Evolutionary conservation across 2,113 vertebrate species (phyloP), one percentile per base, ranked within the genome.

Genomic region (Spermophilus dauricus): DNA sequence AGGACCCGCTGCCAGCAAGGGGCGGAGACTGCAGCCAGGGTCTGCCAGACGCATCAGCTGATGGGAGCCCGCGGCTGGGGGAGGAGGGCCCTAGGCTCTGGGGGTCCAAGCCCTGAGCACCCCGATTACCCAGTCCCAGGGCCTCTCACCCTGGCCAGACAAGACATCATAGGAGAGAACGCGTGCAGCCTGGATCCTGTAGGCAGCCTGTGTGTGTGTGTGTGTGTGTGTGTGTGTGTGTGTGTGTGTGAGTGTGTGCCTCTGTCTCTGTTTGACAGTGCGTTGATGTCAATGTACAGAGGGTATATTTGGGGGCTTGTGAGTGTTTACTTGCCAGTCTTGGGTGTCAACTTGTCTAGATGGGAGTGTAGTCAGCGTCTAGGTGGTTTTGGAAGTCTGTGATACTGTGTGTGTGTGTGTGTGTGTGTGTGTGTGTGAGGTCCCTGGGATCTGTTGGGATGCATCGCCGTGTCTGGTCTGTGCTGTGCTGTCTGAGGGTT

Each of bases 41-140:
- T 93, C 98, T 98, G 98, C 98, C 97, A 97, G 97, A 97, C 69
- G 69, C 48, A 97, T 98, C 98, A 97, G 98, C 97, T 97, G 92
- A 96, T 96, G 94, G 98, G 65, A 92, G 97, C 67, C 12, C 56
- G 28, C 88, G 98, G 94, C 95, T 97, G 94, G 72, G 96, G 97
- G 90, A 67, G 78, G 97, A 95, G 96, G 39, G 95, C 90, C 37
- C 37, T 37, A 17, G 63, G 12, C 22, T 37, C 22, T 30, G 32
- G 24, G 37, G 26, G 42, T n/a, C 30, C 11, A 32, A n/a, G 32
- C 10, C 45, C 92, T 80, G 5, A 30, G 89, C 37, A 51, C 7
- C 5, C 42, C 32, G 32, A 4, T 39, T 16, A 9, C 32, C 51
- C 12, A 39, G 17, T 51, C 32, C 48, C 3, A 1, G 24, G 37